These are phyloP conservation scores for Xestia sexstrigata DNA, from an alignment of 2,888 invertebrate species.

Conservation along the genomic window DNA sequence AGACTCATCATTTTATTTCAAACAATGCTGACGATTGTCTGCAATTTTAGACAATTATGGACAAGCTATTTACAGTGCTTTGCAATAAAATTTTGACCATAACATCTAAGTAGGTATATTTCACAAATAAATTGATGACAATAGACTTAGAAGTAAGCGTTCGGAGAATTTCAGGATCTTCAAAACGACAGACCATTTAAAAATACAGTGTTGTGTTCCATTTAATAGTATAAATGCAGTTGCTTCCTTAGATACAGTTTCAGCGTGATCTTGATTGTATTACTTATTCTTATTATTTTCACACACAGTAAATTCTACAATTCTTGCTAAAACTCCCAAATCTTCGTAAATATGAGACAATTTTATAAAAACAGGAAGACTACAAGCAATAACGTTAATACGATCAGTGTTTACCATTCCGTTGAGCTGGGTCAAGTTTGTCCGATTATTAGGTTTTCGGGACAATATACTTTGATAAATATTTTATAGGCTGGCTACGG, in stretches of 20 bases:
- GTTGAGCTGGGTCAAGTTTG: conserved; percentile 56
- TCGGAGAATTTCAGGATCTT: neutral
- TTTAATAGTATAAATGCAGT: neutral
- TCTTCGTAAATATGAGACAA: conserved; percentile 7
- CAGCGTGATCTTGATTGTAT: neutral
- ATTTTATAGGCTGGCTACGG: conserved; percentile 51
- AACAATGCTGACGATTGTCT: neutral
- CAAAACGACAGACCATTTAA: neutral
- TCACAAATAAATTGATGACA: neutral
- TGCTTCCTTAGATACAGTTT: neutral
- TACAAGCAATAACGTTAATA: conserved; percentile 45
- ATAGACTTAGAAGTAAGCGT: neutral
- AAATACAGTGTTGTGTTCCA: neutral
- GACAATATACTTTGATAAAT: conserved; percentile 52
- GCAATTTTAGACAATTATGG: neutral
- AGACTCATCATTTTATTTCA: neutral
- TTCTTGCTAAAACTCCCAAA: neutral
- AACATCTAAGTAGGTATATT: too few relatives aligned
- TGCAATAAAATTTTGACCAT: neutral
- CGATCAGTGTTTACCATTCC: conserved; percentile 41
- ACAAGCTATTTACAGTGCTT: neutral
- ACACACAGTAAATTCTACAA: neutral
- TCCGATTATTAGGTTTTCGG: conserved; percentile 49
- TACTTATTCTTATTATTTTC: neutral
- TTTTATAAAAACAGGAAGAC: conserved; percentile 13